Percentiles rank a stretch among this genome's conserved stretches.
These are phyloP conservation scores for Rhynchomys soricoides DNA, from an alignment of 2,113 vertebrate genomes.

Conservation along the genomic window DNA sequence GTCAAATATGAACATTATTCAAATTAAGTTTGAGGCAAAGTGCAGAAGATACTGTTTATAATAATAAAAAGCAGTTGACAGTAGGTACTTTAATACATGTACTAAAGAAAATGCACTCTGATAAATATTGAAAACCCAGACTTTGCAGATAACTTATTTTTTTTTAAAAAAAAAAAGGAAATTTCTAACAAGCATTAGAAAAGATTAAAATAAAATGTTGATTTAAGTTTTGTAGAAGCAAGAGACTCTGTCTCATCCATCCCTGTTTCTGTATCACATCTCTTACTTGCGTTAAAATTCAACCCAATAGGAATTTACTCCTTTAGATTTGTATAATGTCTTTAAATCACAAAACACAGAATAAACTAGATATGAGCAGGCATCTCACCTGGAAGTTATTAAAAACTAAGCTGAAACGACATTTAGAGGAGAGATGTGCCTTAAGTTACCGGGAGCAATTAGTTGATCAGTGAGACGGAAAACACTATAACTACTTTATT, in stretches of 20 bases:
- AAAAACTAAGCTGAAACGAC: conserved; percentile 36
- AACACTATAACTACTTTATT: not conserved
- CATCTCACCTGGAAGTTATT: not conserved
- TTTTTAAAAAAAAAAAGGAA: not conserved
- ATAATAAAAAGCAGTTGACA: conserved; percentile 12
- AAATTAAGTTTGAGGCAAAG: conserved; percentile 28
- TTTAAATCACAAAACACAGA: not conserved
- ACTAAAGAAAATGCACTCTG: not conserved
- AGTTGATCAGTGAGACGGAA: conserved; percentile 1
- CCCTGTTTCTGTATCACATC: not conserved
- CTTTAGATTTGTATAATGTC: not conserved
- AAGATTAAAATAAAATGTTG: not conserved
- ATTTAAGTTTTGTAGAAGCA: not conserved
- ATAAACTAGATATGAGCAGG: conserved; percentile 34
- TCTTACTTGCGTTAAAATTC: not conserved
- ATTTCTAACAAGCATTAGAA: not conserved
- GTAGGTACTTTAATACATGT: not conserved
- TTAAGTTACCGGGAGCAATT: not conserved
- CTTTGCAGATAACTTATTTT: not conserved
- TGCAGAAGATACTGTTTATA: not conserved
- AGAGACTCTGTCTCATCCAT: not conserved
- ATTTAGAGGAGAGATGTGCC: not conserved
- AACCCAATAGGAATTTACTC: not conserved
- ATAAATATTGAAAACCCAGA: not conserved
- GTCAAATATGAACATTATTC: not conserved